Evolutionary conservation across 2,888 invertebrate genomes (phyloP), one percentile per base, ranked within the genome.

Genomic region (Melipona beecheii): DNA sequence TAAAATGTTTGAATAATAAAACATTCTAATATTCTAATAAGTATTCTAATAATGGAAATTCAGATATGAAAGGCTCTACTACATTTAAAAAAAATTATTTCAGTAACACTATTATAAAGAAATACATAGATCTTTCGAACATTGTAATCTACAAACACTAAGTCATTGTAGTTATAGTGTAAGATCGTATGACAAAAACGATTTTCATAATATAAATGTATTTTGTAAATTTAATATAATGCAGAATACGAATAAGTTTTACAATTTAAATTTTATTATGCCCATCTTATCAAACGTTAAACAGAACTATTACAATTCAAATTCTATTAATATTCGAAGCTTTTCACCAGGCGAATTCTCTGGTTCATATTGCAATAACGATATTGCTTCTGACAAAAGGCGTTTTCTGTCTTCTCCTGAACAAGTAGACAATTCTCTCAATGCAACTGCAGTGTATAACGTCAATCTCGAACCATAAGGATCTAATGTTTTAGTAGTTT

Each of bases 391-490:
- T 31, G 88, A 86, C 19, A 95, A 88, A 54, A 94, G 92, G 31
- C 27, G 64, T 27, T 74, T 74, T 49, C 69, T 90, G 62, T 93
- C 90, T 78, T 93, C 91, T 13, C 91, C 91, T 0, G 91, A 90
- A 80, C 94, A 94, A 21, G 76, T 72, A 0, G 94, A 92, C 64
- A 97, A 95, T 93, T 98, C 98, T 85, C 97, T 97, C 31, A 97
- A 95, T 71, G 98, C 95, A 2, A 98, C 97, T n/a, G 97, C 97
- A 0, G 96, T 96, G 91, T 98, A 98, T 36, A 98, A 95, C 84
- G 97, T 96, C 13, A 98, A 94, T 87, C 97, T 95, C 19, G 97
- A 96, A 84, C 96, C 97, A n/a, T 96, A 96, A 0, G 97, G 97
- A 94, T 97, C 97, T 73, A 97, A 94, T 75, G 95, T 96, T 74